Conservation (phyloP, 1,140 invertebrate genomes). For the silkworm (Bombyx mori) region DNA sequence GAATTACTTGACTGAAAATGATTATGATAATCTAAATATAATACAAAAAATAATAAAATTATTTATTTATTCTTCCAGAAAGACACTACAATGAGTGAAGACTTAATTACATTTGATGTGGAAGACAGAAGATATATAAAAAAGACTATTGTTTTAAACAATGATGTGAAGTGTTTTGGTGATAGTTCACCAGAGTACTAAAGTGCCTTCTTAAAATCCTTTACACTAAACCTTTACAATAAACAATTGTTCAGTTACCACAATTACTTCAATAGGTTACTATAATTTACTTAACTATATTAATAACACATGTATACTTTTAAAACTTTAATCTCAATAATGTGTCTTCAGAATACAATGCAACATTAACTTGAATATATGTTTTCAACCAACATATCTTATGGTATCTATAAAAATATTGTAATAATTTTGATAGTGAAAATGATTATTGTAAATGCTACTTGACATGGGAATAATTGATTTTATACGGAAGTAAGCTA, state of each 20-base stretch:
- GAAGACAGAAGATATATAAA: constrained; percentile 37
- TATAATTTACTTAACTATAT: constrained; percentile 4
- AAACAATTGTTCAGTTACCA: background rate
- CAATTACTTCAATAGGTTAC: constrained; percentile 6
- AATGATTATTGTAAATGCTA: no score
- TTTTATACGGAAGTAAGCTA: no score
- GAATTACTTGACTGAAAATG: background rate
- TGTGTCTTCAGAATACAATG: no score
- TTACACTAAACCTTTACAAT: background rate
- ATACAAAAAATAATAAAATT: background rate
- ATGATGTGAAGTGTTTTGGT: constrained; percentile 44
- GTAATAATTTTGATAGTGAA: no score
- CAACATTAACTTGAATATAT: no score
- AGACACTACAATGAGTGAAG: constrained; percentile 37
- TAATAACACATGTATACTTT: no score
- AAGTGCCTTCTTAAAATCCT: constrained; percentile 42
- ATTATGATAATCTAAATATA: background rate
- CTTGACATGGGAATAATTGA: no score
- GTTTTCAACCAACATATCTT: no score
- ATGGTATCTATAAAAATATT: no score
- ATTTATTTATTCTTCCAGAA: constrained; percentile 40
- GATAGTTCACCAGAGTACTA: constrained; percentile 58
- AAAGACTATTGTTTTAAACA: constrained; percentile 42
- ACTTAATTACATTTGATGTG: constrained; percentile 58
- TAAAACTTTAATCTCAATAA: no score